Evolutionary conservation across 2,888 invertebrate species (phyloP), one percentile per base, ranked within the genome.

Genomic region (Epirrhoe alternata): DNA sequence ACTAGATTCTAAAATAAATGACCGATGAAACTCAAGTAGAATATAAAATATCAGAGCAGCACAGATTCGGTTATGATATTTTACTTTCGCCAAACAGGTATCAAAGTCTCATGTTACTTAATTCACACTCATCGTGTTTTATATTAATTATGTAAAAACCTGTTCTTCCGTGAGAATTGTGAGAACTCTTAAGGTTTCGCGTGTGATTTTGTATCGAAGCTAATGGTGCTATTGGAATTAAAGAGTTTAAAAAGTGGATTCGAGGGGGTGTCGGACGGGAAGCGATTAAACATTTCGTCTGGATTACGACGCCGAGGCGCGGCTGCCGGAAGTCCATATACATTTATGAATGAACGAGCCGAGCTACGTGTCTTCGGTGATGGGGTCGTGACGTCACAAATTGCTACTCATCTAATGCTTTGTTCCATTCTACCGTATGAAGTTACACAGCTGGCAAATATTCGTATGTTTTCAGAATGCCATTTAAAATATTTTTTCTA

Each of bases 241-340:
- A 58, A 64, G 42, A 61, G 38, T 52, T 66, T 30, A 55, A 66
- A 64, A 58, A 54, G 67, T 64, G 49, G 60, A 63, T 56, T 59
- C 51, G 38, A 47, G 54, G 66, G 62, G 66, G 61, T 49, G 62
- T 60, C 47, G 61, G 64, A 70, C 74, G 72, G 74, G 74, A 74
- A 74, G 64, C 66, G 71, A 73, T 74, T 74, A 74, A 73, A 71
- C 59, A 70, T 66, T 72, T 72, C 69, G 78, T 75, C 77, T 78
- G 80, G 81, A 83, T 81, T 82, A 82, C 77, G 77, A 77, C 75
- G 74, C 68, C 71, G 68, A 69, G 81, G 75, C 77, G 81, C 76
- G 80, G 74, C 77, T 77, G 76, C 80, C 87, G 92, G 92, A 92
- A 90, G 88, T 85, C 85, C 85, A 86, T 85, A 83, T 83, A 84